Percentiles rank a stretch among this genome's conserved stretches.
Evolutionary conservation across 2,888 invertebrate species (phyloP).

Genomic region (Gonocerus acuteangulatus): DNA sequence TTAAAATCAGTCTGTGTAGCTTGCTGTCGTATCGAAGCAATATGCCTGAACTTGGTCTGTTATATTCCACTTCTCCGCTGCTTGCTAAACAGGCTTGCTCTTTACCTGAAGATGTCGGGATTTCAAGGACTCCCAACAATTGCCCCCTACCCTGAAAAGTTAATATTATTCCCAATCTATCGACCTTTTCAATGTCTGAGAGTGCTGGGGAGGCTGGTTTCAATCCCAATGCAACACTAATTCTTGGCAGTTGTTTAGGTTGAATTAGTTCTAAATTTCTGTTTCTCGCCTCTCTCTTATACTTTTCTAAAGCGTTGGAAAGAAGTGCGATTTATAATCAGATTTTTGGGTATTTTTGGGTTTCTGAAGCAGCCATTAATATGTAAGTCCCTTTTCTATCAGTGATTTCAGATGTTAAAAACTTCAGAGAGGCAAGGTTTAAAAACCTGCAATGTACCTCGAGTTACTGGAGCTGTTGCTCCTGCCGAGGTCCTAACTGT

Average conservation of each 20-base stretch:
- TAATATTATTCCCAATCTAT: too few species aligned
- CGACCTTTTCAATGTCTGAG: too few species aligned
- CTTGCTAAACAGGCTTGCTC: too few species aligned
- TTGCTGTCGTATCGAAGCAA: too few species aligned
- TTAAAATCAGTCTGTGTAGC: too few species aligned
- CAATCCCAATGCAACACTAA: conserved; percentile 11
- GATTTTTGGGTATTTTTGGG: not conserved
- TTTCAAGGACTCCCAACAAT: too few species aligned
- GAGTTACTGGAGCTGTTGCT: not conserved
- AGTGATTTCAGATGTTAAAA: conserved; percentile 13
- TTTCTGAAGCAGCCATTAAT: conserved; percentile 7
- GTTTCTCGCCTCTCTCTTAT: not conserved
- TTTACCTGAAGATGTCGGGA: too few species aligned
- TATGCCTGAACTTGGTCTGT: too few species aligned
- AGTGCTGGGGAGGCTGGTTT: conserved; percentile 12
- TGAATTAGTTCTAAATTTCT: conserved; percentile 12
- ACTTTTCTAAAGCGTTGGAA: not conserved
- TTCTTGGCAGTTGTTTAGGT: not conserved
- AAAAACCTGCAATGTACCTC: conserved; percentile 13
- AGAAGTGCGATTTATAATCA: conserved; percentile 4
- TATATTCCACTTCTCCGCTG: too few species aligned
- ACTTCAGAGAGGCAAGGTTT: not conserved
- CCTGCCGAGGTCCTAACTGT: too few species aligned
- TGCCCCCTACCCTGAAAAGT: too few species aligned
- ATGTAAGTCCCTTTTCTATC: not conserved